phyloP scores from a whole-genome alignment of 35 echinoderm and acorn worm genomes.

The Anneissia japonica region DNA sequence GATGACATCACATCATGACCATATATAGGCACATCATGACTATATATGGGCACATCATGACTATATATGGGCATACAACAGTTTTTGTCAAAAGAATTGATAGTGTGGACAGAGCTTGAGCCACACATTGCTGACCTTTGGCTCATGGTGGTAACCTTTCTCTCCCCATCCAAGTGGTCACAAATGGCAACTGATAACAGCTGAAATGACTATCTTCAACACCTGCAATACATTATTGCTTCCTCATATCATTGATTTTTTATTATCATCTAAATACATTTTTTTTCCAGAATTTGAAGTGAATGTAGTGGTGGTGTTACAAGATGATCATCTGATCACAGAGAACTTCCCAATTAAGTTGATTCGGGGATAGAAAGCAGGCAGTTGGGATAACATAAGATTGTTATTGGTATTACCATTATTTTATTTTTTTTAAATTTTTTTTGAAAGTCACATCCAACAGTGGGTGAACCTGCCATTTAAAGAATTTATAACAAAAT shows the following conservation, averaged over 20 bases:
- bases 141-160: not conserved
- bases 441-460: too few species aligned
- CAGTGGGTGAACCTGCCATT: too few species aligned
- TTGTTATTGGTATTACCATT: too few species aligned
- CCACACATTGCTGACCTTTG: not conserved
- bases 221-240: not conserved
- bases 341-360: constrained; percentile 83
- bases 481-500: too few species aligned
- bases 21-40: too few species aligned
- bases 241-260: not conserved
- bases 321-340: constrained; percentile 94
- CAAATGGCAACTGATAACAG: not conserved
- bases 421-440: too few species aligned
- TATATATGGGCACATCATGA: too few species aligned
- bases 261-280: not conserved
- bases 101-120: too few species aligned
- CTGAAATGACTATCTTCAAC: not conserved
- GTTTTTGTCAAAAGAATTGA: too few species aligned
- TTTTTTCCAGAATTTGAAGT: constrained; percentile 92
- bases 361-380: not conserved
- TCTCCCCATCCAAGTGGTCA: not conserved
- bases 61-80: too few species aligned
- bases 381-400: too few species aligned
- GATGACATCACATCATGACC: too few species aligned
- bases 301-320: constrained; percentile 81